phyloP scores from a whole-genome alignment of 2,797 vertebrate genomes.

The Liparis tanakae region DNA sequence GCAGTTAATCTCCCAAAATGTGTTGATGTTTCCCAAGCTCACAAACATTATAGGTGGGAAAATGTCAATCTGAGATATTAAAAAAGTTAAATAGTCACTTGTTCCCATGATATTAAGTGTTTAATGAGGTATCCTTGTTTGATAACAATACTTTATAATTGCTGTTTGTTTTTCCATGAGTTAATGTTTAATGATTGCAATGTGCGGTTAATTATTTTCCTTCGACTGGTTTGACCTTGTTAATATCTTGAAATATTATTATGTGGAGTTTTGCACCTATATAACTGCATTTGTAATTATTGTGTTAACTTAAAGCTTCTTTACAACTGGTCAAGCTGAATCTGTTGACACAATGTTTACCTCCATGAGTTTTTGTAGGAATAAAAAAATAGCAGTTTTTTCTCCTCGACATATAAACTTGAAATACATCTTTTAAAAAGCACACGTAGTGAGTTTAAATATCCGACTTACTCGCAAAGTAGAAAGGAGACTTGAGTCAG shows the following conservation, averaged over 20 bases:
- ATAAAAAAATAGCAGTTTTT: background rate
- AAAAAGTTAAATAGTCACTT: background rate
- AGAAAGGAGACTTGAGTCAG: conserved; percentile 32
- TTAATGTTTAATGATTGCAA: background rate
- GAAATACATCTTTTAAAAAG: background rate
- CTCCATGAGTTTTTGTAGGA: background rate
- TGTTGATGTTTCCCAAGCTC: background rate
- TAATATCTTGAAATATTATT: background rate
- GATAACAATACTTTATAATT: background rate
- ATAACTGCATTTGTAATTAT: background rate
- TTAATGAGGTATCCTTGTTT: background rate
- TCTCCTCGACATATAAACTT: background rate
- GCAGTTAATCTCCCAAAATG: background rate
- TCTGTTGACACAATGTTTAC: background rate
- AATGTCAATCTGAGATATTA: background rate
- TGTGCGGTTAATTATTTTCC: background rate
- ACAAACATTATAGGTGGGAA: background rate
- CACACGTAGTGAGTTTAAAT: background rate
- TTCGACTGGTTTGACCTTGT: background rate
- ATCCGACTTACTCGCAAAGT: conserved; percentile 58
- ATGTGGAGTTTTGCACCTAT: background rate
- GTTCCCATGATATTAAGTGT: background rate
- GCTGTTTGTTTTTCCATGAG: background rate
- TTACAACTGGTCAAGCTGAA: background rate
- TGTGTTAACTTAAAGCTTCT: background rate